Base-by-base conservation (phyloP, 2,113 vertebrate genomes). In the Ahaetulla prasina region DNA sequence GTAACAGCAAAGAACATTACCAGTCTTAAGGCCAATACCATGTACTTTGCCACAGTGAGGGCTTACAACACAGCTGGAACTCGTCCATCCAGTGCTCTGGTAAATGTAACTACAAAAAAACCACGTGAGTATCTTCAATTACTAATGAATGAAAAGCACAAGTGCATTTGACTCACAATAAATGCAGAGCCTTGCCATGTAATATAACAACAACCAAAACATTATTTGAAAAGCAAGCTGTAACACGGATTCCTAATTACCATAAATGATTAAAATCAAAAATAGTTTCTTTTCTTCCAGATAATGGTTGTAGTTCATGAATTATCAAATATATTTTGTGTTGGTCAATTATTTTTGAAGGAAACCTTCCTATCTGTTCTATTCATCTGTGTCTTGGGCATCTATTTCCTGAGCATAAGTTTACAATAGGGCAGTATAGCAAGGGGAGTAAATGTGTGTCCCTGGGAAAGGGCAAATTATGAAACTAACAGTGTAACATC, bases 21-120 rank as follows among this genome's bases (percentile, higher is more conserved):
- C 0, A 98, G 98, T 0, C 94, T 99, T 84, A 98, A 96, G 94
- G 98, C 99, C 2, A 99, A 98, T 94, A 99, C 98, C 0, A 49
- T 97, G 4, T 99, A 99, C 87, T 98, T 98, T 87, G 96, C 98
- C 90, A 97, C 98, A 0, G 98, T 99, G 93, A 95, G 98, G 91
- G 98, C 98, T 14, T 99, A 98, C 93, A 99, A 99, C 95, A 99
- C 98, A 0, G 98, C 98, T 0, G 99, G 99, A 27, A 93, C 97
- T 0, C 99, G 99, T 7, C 99, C 99, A n/a, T 96, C 98, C 18
- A 98, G 98, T 94, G 18, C 94, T 52, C 97, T 96, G 0, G 97
- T 98, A 93, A 99, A 99, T 3, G 96, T 98, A 90, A 99, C 98
- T 95, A 99, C 98, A 93, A 99, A 98, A 94, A 99, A 99, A 94